Evolutionary conservation across 2,113 vertebrate genomes (phyloP), one percentile per base, ranked within the genome.

Genomic region (Mesocricetus auratus): DNA sequence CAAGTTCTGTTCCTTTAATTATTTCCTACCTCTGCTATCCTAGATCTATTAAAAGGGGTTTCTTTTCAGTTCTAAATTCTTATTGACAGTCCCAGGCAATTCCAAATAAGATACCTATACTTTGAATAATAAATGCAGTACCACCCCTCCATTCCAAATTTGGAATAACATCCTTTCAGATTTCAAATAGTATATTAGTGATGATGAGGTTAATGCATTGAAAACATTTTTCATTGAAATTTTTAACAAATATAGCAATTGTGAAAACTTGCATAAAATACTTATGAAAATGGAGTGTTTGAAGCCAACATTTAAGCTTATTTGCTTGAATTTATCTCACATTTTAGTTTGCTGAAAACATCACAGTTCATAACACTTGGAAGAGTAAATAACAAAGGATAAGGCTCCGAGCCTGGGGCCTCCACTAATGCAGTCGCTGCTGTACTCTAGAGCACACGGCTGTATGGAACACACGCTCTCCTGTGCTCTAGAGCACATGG

Each of bases 151-250:
- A 75, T 47, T 64, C 50, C 24, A 89, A 74, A 8, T 94, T 96
- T 90, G 16, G 45, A 95, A 77, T 92, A 92, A 85, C 83, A 66
- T 47, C 96, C 77, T 96, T 95, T 98, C 95, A 90, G 71, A 95
- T 94, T 96, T 96, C 83, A 97, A 96, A 97, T 31, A 95, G 92
- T 75, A 60, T 83, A 50, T 68, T 96, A 95, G 73, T 91, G 96
- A 94, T 96, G 95, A 98, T 94, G 93, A 97, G 86, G 62, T 94
- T 97, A 98, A 58, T 93, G 87, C 66, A 94, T 16, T 96, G 92
- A 42, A 74, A 95, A 17, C 15, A 79, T n/a, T 94, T 93, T 94
- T 66, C 58, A 45, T 45, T 69, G 85, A 69, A 69, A 53, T 93
- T 17, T 96, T 96, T 92, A 94, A 95, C 93, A 92, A 97, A 97